Base-by-base conservation (phyloP, 2,113 vertebrate genomes). In the Stegostoma tigrinum region DNA sequence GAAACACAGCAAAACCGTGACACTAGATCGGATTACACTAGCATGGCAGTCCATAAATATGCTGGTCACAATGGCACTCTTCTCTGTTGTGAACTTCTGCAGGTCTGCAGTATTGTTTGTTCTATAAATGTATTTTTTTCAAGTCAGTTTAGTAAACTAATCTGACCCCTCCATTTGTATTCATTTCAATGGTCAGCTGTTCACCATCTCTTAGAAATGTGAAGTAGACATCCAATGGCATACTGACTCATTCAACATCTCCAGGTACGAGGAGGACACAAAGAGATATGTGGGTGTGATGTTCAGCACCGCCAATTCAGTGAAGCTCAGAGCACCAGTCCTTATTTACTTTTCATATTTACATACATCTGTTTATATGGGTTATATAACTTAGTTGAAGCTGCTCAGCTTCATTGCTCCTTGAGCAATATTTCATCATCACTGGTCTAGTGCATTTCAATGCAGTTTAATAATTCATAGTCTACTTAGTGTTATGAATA, bases 161-260 rank as follows among this genome's bases (percentile, higher is more conserved):
- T 72, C 0, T 96, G 96, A 99, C 99, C 98, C 99, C 98, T 96
- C 99, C 99, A 2, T 96, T 98, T 0, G 97, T 96, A 96, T 97
- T 97, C 97, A 99, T 98, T 96, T 97, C 98, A 96, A 99, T 98
- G 96, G 96, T 98, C 87, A 99, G 97, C 70, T 98, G 97, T 75
- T 98, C 98, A 0, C 98, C 97, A 45, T 98, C 98, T 96, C 99
- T 98, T 64, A 99, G 97, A 15, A 98, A 98, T 48, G 97, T 98
- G 96, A 99, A 99, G 94, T 98, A 98, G 96, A 99, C 97, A 96
- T 97, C 97, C 96, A 98, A 97, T 7, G 97, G 97, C 95, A 96
- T 95, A 0, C 97, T 98, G 38, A 98, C 98, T 95, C 97, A 98
- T 94, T 98, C 98, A 0, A 97, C 97, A 94, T 98, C 98, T 90